These are phyloP conservation scores for Aldabrachelys gigantea DNA, from an alignment of 2,113 vertebrate species.

Conservation along the genomic window DNA sequence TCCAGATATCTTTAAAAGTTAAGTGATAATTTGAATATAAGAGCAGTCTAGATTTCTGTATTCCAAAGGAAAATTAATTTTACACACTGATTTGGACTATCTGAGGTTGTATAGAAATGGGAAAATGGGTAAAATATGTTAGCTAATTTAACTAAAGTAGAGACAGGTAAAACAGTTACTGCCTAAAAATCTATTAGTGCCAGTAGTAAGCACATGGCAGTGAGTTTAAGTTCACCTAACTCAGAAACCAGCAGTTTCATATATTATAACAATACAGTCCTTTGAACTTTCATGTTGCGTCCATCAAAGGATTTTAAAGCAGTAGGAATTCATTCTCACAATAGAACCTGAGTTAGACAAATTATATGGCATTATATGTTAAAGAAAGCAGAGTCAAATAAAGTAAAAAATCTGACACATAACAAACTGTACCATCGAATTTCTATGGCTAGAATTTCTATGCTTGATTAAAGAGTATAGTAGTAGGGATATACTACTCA, in stretches of 20 bases:
- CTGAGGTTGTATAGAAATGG: background rate
- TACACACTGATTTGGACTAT: background rate
- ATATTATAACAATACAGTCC: background rate
- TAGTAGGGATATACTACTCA: background rate
- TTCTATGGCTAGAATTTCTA: background rate
- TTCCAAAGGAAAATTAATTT: background rate
- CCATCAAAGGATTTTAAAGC: background rate
- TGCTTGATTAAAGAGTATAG: background rate
- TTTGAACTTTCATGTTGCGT: background rate
- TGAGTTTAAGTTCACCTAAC: background rate
- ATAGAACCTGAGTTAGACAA: background rate
- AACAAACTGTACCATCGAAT: background rate
- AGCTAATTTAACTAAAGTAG: background rate
- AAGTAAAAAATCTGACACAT: background rate
- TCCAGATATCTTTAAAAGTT: background rate
- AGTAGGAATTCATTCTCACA: background rate
- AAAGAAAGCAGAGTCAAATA: background rate
- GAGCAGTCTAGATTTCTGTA: background rate
- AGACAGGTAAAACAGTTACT: background rate
- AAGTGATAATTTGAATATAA: background rate
- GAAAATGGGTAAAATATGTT: background rate
- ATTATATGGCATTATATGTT: background rate
- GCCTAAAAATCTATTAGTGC: background rate
- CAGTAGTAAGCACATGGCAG: background rate
- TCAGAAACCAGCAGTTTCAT: background rate